Evolutionary conservation across 2,888 invertebrate genomes (phyloP).

Genomic region (Nemoura dubitans): DNA sequence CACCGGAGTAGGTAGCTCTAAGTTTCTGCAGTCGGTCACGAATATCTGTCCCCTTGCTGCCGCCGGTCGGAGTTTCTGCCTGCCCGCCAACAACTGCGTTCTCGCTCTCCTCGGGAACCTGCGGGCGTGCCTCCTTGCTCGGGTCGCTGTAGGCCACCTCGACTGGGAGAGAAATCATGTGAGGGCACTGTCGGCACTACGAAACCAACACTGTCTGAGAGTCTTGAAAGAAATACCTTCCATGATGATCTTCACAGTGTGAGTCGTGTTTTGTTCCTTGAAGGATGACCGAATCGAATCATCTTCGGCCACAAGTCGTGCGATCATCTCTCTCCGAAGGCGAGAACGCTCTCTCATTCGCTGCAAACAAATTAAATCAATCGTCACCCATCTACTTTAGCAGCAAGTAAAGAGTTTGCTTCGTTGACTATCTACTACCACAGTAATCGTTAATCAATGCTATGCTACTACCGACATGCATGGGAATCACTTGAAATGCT

Average conservation of each 20-base stretch:
- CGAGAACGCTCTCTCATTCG: conserved; percentile 81
- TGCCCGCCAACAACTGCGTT: neutral
- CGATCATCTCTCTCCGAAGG: conserved; percentile 70
- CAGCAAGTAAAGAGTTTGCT: no score
- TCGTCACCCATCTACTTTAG: neutral
- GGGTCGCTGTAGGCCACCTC: conserved; percentile 30
- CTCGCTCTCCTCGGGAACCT: conserved; percentile 50
- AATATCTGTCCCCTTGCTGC: neutral
- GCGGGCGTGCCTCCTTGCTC: neutral
- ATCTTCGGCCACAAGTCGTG: conserved; percentile 60
- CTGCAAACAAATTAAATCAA: conserved; percentile 66
- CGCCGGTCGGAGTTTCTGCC: neutral
- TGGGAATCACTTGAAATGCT: conserved; percentile 53
- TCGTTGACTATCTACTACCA: no score
- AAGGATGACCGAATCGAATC: conserved; percentile 61
- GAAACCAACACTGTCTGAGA: neutral
- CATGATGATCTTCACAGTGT: conserved; percentile 41
- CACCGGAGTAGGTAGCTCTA: conserved; percentile 81
- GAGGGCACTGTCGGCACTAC: neutral
- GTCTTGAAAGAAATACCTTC: conserved; percentile 35
- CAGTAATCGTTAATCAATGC: no score
- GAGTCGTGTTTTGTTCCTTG: conserved; percentile 53
- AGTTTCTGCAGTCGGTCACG: conserved; percentile 71
- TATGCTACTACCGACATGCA: no score
- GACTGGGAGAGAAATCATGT: neutral